Percentiles rank a stretch among this genome's conserved stretches.
Conservation (phyloP, 2,113 vertebrate species). For the Eulacestoma nigropectus region DNA sequence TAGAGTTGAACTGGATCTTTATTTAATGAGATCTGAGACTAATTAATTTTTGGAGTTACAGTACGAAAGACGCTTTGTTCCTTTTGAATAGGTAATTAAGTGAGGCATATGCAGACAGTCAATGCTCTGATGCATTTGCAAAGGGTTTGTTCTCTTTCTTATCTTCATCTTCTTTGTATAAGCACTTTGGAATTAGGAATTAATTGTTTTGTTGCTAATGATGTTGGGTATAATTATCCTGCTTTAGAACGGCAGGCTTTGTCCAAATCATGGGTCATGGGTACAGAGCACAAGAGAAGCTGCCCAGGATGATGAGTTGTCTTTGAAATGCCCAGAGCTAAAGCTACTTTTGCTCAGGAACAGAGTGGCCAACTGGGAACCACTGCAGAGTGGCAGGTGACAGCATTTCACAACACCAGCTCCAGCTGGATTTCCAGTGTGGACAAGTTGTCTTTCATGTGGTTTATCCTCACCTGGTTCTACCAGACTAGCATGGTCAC, state of each 20-base stretch:
- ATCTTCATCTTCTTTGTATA: constrained; percentile 27
- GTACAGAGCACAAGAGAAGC: neutral
- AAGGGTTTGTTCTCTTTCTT: constrained; percentile 36
- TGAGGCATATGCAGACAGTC: constrained; percentile 20
- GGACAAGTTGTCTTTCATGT: neutral
- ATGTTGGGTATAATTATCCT: neutral
- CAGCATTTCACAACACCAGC: neutral
- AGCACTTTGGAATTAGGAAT: constrained; percentile 27
- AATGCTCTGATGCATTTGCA: neutral
- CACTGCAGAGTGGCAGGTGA: neutral
- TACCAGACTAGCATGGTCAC: neutral
- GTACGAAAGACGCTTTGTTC: constrained; percentile 51
- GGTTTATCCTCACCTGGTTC: neutral
- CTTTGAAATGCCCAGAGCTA: neutral
- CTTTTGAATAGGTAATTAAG: constrained; percentile 61
- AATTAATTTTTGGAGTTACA: constrained; percentile 71
- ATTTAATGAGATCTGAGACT: constrained; percentile 67
- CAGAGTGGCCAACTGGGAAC: neutral
- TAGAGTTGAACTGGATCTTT: constrained; percentile 60
- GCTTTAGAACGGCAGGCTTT: neutral
- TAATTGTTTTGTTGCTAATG: constrained; percentile 14
- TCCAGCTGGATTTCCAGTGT: neutral
- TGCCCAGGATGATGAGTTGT: neutral
- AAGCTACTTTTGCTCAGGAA: neutral
- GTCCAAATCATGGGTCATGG: neutral